Evolutionary conservation across 2,888 invertebrate genomes (phyloP), one percentile per base, ranked within the genome.

Genomic region (Clistopyga incitator): DNA sequence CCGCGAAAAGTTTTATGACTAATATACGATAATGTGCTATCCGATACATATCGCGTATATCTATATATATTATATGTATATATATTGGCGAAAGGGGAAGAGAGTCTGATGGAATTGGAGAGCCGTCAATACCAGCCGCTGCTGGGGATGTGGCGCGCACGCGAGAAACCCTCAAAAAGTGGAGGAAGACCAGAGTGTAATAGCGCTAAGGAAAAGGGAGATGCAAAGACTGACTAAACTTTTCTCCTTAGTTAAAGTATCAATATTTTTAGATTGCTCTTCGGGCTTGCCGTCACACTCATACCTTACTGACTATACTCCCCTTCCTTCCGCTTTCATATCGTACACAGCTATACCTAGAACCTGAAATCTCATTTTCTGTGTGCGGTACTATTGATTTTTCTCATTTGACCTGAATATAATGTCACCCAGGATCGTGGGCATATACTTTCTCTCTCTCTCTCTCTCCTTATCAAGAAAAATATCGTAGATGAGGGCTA

Each of bases 241-340:
- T 90, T 91, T 87, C 90, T 91, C 89, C 90, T 91, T 91, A 91
- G 90, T 91, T 91, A 90, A 91, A 91, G 91, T 91, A 91, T 90
- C 90, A 91, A 91, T 91, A 91, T 91, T 91, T 91, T 90, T 89
- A 88, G 90, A 90, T 88, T 88, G 88, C 87, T 85, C 87, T 86
- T 84, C 86, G 72, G 72, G 65, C 56, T 67, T 71, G 87, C 85
- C 87, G 86, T 86, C 86, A 72, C 64, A 34, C 71, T 59, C 70
- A 34, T 70, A 50, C 34, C 50, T 42, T 34, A 15, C 67, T 13
- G 23, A 25, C 56, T 45, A 25, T 25, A 13, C 59, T n/a, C 42
- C 54, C 50, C 34, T 20, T 50, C 77, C 42, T 77, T 77, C 50
- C 52, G 74, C 79, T 74, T 76, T 64, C 74, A 84, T 82, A 70